phyloP scores from a whole-genome alignment of 2,888 invertebrate species.

The Lithosia quadra region DNA sequence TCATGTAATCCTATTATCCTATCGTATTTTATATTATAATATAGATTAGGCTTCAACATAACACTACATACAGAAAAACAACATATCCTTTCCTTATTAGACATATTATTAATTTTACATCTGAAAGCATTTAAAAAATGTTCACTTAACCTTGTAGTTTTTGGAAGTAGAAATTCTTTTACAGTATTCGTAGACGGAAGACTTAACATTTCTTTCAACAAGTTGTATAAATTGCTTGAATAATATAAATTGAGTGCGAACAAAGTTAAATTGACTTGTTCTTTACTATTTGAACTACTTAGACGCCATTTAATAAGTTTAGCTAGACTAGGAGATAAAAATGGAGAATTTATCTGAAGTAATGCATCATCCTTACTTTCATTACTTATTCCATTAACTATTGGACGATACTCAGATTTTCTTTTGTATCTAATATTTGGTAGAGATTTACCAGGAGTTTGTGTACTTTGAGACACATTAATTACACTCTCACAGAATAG shows the following conservation, averaged over 20 bases:
- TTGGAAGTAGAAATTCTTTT: slow-evolving; percentile 33
- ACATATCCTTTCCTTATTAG: slow-evolving; percentile 46
- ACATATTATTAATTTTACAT: slow-evolving; percentile 52
- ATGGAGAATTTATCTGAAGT: slow-evolving; percentile 28
- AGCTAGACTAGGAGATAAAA: slow-evolving; percentile 34
- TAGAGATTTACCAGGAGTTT: slow-evolving; percentile 20
- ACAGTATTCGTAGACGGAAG: slow-evolving; percentile 33
- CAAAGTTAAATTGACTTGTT: slow-evolving; percentile 35
- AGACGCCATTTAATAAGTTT: slow-evolving; percentile 41
- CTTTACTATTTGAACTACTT: slow-evolving; percentile 21
- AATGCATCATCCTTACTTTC: neutral
- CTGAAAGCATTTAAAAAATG: slow-evolving; percentile 46
- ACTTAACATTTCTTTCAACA: slow-evolving; percentile 37
- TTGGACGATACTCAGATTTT: neutral
- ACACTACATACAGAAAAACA: slow-evolving; percentile 44
- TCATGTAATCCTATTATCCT: slow-evolving; percentile 54
- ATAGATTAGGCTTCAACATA: slow-evolving; percentile 42
- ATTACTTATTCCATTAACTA: neutral
- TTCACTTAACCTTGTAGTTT: slow-evolving; percentile 45
- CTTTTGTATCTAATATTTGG: slow-evolving; percentile 3
- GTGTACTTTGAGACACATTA: slow-evolving; percentile 36
- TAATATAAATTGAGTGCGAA: slow-evolving; percentile 45
- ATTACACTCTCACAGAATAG: slow-evolving; percentile 45
- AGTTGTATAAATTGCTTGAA: slow-evolving; percentile 39
- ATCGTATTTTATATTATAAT: slow-evolving; percentile 49